Evolutionary conservation across 2,113 vertebrate species (phyloP).

Genomic region (Psettodes erumei): DNA sequence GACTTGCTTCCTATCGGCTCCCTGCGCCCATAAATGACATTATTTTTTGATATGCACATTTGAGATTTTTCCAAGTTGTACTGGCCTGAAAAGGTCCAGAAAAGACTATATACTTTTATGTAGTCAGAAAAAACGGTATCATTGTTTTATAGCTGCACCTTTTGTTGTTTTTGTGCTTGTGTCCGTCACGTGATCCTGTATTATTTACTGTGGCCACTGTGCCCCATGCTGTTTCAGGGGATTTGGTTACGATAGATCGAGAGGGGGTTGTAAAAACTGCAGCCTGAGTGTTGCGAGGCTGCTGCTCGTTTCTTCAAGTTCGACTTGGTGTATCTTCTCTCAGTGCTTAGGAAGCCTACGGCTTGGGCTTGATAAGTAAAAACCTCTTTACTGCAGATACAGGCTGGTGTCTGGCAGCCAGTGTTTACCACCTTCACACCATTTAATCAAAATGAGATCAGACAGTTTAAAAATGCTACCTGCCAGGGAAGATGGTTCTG

Average conservation of each 20-base stretch:
- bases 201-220: neutral
- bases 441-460: slow-evolving; percentile 7
- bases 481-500: slow-evolving; percentile 2
- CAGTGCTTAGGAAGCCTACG: neutral
- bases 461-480: slow-evolving; percentile 1
- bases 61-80: too few relatives aligned
- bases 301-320: neutral
- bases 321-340: neutral
- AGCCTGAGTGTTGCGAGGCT: neutral
- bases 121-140: too few relatives aligned
- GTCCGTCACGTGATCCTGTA: neutral
- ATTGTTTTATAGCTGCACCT: neutral
- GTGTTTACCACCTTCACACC: neutral
- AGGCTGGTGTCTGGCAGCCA: neutral
- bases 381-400: neutral
- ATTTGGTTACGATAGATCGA: too few relatives aligned
- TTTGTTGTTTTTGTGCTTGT: neutral
- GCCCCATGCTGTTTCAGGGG: too few relatives aligned
- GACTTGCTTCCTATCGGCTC: neutral
- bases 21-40: neutral
- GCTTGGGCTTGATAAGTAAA: neutral
- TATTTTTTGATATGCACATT: too few relatives aligned
- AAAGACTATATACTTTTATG: too few relatives aligned
- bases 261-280: too few relatives aligned
- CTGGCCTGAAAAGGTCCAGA: too few relatives aligned